Base-by-base conservation (phyloP, 1,140 invertebrate genomes). In the Holcopasites calliopsidis region DNA sequence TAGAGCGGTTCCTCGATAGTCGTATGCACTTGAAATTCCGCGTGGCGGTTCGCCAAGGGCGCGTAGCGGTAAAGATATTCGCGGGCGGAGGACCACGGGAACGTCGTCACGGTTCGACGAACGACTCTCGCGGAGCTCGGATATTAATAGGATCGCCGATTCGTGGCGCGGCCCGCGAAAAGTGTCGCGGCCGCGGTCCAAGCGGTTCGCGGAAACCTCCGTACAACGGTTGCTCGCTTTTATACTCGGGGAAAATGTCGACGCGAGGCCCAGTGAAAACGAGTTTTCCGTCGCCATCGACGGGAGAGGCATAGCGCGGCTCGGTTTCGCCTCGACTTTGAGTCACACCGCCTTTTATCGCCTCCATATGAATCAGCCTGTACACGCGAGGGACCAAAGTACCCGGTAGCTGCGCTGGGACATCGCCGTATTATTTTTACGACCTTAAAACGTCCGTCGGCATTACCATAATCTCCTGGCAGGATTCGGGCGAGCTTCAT, bases 401-500 rank as follows among this genome's bases (percentile, higher is more conserved):
- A 87, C 87, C 86, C 86, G 81, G 86, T 88, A 88, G 88, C 87
- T 69, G 58, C 66, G 79, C 79, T 75, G 76, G 80, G 75, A 84
- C 86, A 87, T 80, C 85, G 82, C 84, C 85, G 80, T 88, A 88
- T 88, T 88, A 88, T 88, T 88, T 89, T 89, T 89, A 88, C 82
- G 86, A 82, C 70, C 85, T 87, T 86, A 82, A 89, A 88, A 87
- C 83, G 86, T 89, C 86, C 83, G 83, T 78, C 65, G 74, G 79
- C 76, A 88, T 89, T 89, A 89, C 79, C 87, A 88, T 88, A 88
- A 87, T 89, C 87, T 88, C 81, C 75, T 76, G 54, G 68, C 64
- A 40, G 83, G 82, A 84, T 60, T 42, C 75, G 75, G 64, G 28
- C 65, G 23, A 69, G 69, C 47, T 70, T 23, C 66, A 55, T 77